Conservation (phyloP, 2,113 vertebrate species). For the human (Homo sapiens) region DNA sequence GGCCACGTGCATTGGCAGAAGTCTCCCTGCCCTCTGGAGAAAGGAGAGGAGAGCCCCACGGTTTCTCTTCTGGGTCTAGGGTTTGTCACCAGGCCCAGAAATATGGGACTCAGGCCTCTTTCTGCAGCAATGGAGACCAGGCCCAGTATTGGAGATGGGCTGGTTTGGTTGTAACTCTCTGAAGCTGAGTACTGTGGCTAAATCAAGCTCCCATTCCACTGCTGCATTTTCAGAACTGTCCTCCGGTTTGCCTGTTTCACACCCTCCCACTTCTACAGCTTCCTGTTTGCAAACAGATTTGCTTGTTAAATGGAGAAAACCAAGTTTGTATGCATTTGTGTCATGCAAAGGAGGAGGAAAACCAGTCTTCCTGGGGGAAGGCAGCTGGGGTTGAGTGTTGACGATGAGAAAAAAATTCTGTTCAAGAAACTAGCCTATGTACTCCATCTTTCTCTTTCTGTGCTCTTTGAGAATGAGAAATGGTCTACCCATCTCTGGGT, state of each 20-base stretch:
- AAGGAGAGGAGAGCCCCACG: conserved; percentile 43
- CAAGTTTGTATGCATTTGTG: conserved; percentile 60
- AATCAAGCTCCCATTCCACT: conserved; percentile 42
- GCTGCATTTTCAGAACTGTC: conserved; percentile 59
- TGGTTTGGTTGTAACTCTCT: background rate
- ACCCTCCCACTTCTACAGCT: conserved; percentile 72
- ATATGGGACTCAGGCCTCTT: background rate
- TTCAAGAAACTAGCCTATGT: background rate
- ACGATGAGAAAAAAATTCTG: background rate
- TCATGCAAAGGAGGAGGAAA: conserved; percentile 57
- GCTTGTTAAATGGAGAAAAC: conserved; percentile 72
- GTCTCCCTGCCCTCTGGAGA: conserved; percentile 10
- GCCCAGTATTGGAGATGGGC: background rate
- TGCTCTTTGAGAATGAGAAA: background rate
- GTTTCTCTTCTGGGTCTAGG: conserved; percentile 18
- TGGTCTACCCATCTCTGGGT: background rate
- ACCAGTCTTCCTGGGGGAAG: conserved; percentile 33
- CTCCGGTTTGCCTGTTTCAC: conserved; percentile 67
- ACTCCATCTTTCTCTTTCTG: background rate
- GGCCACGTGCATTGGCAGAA: conserved; percentile 79
- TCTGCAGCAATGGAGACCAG: background rate
- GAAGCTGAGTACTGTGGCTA: conserved; percentile 5
- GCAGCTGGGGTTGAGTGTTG: conserved; percentile 57
- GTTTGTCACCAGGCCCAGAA: conserved; percentile 4
- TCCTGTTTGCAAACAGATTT: conserved; percentile 76